Conservation (phyloP, 2,797 vertebrate genomes). For the Yasuhikotakia modesta region DNA sequence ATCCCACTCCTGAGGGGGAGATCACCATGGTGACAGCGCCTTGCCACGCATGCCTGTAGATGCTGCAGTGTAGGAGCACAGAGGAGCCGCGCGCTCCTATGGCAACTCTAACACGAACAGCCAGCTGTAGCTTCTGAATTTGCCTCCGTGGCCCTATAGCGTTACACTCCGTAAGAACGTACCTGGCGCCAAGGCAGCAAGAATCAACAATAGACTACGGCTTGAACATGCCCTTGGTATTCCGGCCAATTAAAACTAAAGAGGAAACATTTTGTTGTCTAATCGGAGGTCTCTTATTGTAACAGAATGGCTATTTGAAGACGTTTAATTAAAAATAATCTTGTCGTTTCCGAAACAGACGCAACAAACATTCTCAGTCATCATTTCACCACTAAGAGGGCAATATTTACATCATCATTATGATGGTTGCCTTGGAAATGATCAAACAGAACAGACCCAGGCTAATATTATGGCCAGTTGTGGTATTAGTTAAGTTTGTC, state of each 20-base stretch:
- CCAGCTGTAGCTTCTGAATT: slow-evolving; percentile 38
- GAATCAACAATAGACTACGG: slow-evolving; percentile 44
- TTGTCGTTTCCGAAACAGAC: slow-evolving; percentile 3
- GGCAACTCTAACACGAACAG: slow-evolving; percentile 58
- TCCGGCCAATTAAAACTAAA: slow-evolving; percentile 52
- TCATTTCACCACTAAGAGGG: slow-evolving; percentile 9
- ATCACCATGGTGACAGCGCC: slow-evolving; percentile 81
- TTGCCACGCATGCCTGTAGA: slow-evolving; percentile 68
- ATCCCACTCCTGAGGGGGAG: slow-evolving; percentile 69
- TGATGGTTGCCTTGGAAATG: slow-evolving; percentile 33
- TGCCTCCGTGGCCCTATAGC: slow-evolving; percentile 28
- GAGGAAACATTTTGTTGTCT: slow-evolving; percentile 32
- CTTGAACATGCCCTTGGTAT: slow-evolving; percentile 38
- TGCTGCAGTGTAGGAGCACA: slow-evolving; percentile 76
- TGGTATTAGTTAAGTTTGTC: slow-evolving; percentile 59
- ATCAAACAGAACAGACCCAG: slow-evolving; percentile 34
- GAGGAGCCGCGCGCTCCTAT: slow-evolving; percentile 58
- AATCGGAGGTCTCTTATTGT: slow-evolving; percentile 11
- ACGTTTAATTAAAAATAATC: slow-evolving; percentile 34
- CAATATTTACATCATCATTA: slow-evolving; percentile 25
- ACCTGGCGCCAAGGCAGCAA: slow-evolving; percentile 48
- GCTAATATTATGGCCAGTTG: slow-evolving; percentile 41
- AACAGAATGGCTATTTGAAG: slow-evolving; percentile 28
- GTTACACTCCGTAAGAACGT: slow-evolving; percentile 41
- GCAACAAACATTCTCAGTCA: background rate